These are phyloP conservation scores for Hipposideros armiger DNA, from an alignment of 2,113 vertebrate species.

Conservation along the genomic window DNA sequence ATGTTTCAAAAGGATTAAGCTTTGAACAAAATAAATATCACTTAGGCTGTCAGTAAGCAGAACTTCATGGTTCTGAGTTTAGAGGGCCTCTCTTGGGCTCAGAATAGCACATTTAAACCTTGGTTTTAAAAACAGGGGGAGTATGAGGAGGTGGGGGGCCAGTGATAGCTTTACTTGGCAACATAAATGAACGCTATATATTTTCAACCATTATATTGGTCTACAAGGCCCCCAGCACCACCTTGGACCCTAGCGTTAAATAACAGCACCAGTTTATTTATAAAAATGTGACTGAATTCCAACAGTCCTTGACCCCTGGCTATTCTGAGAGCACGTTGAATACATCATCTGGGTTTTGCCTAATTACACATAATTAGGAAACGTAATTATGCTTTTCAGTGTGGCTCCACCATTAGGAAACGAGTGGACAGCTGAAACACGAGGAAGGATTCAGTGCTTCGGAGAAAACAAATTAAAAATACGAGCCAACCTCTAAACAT, in stretches of 20 bases:
- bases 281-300: slow-evolving; percentile 87
- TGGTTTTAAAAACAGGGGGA: slow-evolving; percentile 46
- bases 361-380: slow-evolving; percentile 92
- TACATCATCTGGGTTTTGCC: slow-evolving; percentile 91
- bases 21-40: slow-evolving; percentile 91
- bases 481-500: slow-evolving; percentile 70
- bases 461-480: slow-evolving; percentile 79
- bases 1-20: slow-evolving; percentile 92
- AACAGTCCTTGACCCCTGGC: slow-evolving; percentile 89
- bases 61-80: slow-evolving; percentile 87
- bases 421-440: slow-evolving; percentile 84
- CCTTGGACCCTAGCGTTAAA: slow-evolving; percentile 82
- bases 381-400: slow-evolving; percentile 88
- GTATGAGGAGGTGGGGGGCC: slow-evolving; percentile 55
- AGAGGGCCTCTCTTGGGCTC: slow-evolving; percentile 86
- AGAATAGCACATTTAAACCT: slow-evolving; percentile 85
- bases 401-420: slow-evolving; percentile 83
- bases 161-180: slow-evolving; percentile 86
- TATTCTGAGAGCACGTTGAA: slow-evolving; percentile 86
- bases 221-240: slow-evolving; percentile 82
- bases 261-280: slow-evolving; percentile 86
- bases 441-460: slow-evolving; percentile 69
- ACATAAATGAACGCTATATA: slow-evolving; percentile 88
- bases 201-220: slow-evolving; percentile 84
- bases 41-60: slow-evolving; percentile 89